Percentiles rank a stretch among this genome's conserved stretches.
phyloP scores from a whole-genome alignment of 2,797 vertebrate species.

The Sternarchorhynchus goeldii region DNA sequence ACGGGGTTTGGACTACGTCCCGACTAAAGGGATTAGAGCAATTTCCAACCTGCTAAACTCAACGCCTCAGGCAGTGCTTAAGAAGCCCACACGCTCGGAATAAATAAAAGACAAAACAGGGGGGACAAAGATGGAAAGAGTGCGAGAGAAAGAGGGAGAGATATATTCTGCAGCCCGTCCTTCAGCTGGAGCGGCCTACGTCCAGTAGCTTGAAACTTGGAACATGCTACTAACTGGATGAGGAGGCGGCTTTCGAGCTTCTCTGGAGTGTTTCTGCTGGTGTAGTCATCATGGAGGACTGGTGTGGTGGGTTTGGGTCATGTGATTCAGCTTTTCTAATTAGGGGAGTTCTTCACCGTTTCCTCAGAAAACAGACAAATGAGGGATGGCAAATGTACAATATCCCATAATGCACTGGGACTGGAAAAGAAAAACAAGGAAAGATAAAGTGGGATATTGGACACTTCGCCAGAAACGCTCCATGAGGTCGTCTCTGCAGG shows the following conservation, averaged over 20 bases:
- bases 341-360: not conserved
- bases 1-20: conserved; percentile 62
- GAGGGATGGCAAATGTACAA: not conserved
- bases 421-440: not conserved
- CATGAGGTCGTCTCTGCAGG: not conserved
- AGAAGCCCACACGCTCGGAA: conserved; percentile 40
- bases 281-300: conserved; percentile 19
- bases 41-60: conserved; percentile 69
- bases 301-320: conserved; percentile 31
- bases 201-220: conserved; percentile 12
- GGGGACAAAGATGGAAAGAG: conserved; percentile 1
- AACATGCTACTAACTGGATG: conserved; percentile 15
- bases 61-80: conserved; percentile 61
- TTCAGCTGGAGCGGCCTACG: conserved; percentile 20
- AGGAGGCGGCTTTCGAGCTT: conserved; percentile 29
- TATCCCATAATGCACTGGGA: not conserved
- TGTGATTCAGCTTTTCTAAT: conserved; percentile 13
- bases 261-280: conserved; percentile 25
- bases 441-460: not conserved
- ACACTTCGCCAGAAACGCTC: not conserved
- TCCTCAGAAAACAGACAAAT: not conserved
- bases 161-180: conserved; percentile 7
- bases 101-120: conserved; percentile 27
- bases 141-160: conserved; percentile 12
- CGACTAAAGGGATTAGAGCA: conserved; percentile 72